These are phyloP conservation scores for Carapus acus DNA, from an alignment of 2,797 vertebrate species.

Conservation along the genomic window DNA sequence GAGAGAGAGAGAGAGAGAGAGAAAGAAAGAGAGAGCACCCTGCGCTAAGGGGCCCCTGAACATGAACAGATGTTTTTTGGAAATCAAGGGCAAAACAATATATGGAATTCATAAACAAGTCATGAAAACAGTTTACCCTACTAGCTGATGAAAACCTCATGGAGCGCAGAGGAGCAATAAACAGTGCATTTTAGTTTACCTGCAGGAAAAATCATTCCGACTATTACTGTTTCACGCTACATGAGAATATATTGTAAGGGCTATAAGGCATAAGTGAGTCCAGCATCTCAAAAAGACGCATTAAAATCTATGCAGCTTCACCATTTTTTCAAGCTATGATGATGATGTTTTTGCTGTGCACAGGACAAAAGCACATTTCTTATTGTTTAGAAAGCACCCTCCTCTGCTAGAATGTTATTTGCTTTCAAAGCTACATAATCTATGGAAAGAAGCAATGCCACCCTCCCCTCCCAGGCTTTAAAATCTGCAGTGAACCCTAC, in stretches of 20 bases:
- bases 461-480: constrained; percentile 56
- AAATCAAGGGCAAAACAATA: constrained; percentile 49
- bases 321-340: too few relatives aligned
- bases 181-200: constrained; percentile 44
- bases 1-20: too few relatives aligned
- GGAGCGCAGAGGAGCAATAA: constrained; percentile 32
- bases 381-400: constrained; percentile 25
- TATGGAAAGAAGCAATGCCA: constrained; percentile 41
- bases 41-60: constrained; percentile 37
- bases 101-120: constrained; percentile 61
- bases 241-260: constrained; percentile 6
- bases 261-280: too few relatives aligned
- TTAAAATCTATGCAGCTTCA: neutral
- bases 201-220: constrained; percentile 38
- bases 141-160: constrained; percentile 33
- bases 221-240: constrained; percentile 36
- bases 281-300: neutral
- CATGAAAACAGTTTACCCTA: constrained; percentile 55
- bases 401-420: constrained; percentile 58
- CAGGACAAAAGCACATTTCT: constrained; percentile 21
- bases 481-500: constrained; percentile 58
- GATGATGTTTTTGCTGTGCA: constrained; percentile 1
- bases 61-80: constrained; percentile 59
- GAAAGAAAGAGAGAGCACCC: too few relatives aligned
- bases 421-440: constrained; percentile 52